phyloP scores from a whole-genome alignment of 1,140 invertebrate species.

The Grapholita molesta region DNA sequence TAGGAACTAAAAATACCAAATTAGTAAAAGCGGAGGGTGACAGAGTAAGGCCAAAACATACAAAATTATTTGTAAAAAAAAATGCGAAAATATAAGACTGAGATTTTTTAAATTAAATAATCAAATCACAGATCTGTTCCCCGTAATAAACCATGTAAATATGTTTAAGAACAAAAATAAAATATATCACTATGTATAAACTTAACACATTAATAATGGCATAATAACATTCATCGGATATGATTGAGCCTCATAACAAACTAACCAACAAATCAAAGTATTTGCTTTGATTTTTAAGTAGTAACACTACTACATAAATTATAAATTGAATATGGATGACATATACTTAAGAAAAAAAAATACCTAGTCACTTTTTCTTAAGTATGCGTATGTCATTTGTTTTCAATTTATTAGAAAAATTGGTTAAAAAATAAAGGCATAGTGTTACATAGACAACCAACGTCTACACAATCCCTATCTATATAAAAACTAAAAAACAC shows the following conservation, averaged over 20 bases:
- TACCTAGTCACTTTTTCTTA: too few relatives aligned
- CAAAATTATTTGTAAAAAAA: constrained; percentile 2
- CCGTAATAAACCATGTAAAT: neutral
- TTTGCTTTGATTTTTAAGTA: too few relatives aligned
- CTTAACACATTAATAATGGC: neutral
- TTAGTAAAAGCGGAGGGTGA: neutral
- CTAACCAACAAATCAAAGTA: too few relatives aligned
- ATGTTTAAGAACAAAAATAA: neutral
- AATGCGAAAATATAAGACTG: neutral
- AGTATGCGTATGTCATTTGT: too few relatives aligned
- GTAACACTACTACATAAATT: too few relatives aligned
- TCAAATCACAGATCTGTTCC: neutral
- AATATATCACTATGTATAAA: constrained; percentile 1
- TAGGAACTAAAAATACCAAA: neutral
- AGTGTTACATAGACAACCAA: too few relatives aligned
- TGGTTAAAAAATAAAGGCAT: too few relatives aligned
- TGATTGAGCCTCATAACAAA: neutral
- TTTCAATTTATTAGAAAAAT: too few relatives aligned
- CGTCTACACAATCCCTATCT: too few relatives aligned
- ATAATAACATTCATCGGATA: neutral
- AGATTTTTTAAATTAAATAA: neutral
- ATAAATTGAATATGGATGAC: too few relatives aligned
- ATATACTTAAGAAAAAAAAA: too few relatives aligned
- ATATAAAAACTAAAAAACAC: too few relatives aligned
- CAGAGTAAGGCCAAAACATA: neutral